Evolutionary conservation across 2,113 vertebrate genomes (phyloP).

Genomic region (Cacatua alba): DNA sequence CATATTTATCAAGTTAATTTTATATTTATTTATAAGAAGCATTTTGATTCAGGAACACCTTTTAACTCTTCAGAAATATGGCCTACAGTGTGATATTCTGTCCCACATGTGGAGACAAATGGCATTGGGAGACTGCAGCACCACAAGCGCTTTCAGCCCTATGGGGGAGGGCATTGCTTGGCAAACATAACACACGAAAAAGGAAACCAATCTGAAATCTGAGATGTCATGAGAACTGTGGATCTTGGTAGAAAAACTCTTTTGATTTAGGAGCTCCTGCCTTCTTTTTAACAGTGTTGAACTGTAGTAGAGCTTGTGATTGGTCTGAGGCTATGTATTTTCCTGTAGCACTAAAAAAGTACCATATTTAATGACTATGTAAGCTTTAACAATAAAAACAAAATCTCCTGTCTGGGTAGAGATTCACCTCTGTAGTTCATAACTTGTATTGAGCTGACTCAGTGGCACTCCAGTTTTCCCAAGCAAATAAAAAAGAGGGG

Average conservation of each 20-base stretch:
- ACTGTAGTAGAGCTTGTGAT: background rate
- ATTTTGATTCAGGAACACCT: background rate
- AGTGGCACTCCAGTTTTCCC: constrained; percentile 5
- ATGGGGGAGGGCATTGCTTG: background rate
- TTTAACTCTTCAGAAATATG: background rate
- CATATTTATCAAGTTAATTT: background rate
- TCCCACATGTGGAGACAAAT: background rate
- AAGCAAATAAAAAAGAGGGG: background rate
- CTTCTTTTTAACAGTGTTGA: background rate
- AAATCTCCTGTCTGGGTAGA: constrained; percentile 6
- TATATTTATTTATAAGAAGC: background rate
- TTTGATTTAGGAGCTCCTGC: background rate
- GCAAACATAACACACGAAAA: background rate
- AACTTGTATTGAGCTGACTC: background rate
- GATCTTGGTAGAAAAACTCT: background rate
- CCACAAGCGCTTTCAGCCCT: background rate
- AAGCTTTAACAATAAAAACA: background rate
- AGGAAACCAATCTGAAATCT: background rate
- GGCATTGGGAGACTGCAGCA: background rate
- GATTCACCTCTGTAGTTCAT: background rate
- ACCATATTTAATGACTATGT: constrained; percentile 22
- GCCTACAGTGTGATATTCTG: background rate
- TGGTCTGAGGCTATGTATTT: background rate
- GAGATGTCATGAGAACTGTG: background rate
- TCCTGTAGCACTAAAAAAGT: constrained; percentile 34